Evolutionary conservation across 2,113 vertebrate species (phyloP), one percentile per base, ranked within the genome.

Genomic region (Platichthys flesus): DNA sequence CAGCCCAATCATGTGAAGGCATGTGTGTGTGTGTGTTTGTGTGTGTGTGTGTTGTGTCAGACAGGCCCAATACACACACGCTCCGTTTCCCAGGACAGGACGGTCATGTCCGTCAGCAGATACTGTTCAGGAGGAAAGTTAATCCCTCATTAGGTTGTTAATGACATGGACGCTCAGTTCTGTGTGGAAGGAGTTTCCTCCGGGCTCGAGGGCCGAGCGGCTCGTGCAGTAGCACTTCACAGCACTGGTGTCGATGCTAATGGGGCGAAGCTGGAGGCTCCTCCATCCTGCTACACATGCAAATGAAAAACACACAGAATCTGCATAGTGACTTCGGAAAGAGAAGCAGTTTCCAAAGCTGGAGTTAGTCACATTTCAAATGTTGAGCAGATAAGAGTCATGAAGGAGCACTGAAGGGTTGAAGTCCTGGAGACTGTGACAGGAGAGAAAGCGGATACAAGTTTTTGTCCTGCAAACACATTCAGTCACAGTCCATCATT

Each of bases 141-240:
- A 93, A 93, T 91, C 47, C 88, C 86, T 93, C 89, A 91, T 87
- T 93, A 90, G 79, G 67, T 83, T 82, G 84, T 78, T 87, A 91
- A 86, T 90, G 89, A 92, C 59, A 42, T 35, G 52, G 68, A 35
- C 21, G 3, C 24, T 61, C 6, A 52, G 64, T 67, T 65, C 52
- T 77, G 67, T 10, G 56, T 40, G 54, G 37, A 61, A 23, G 31
- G 51, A 64, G 76, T 57, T 9, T 28, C 9, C 58, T 21, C 54
- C 76, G 72, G 76, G 69, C 31, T 40, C 1, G 61, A 1, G 62
- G 55, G 59, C 55, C 66, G 52, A 66, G 70, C 54, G 14, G 65
- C 83, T 82, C 71, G 35, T 76, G 76, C 83, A 80, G 86, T 76
- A 77, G 87, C 85, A 16, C 67, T 71, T 88, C 76, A 82, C 69